Evolutionary conservation across 30 jellyfish, hydroid and myxozoan genomes (phyloP).

Genomic region (Phacellophora camtschatica): DNA sequence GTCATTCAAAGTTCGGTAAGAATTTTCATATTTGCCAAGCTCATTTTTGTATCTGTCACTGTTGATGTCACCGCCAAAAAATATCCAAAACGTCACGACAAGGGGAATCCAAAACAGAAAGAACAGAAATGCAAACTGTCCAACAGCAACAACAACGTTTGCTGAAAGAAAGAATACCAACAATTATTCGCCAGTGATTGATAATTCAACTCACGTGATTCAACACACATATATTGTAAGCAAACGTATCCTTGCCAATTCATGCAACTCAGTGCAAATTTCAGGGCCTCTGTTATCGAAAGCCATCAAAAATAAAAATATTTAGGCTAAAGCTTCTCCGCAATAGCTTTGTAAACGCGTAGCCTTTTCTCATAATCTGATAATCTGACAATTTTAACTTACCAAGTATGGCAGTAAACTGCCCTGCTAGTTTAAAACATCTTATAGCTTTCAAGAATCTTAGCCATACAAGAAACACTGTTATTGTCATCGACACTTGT

Average conservation of each 20-base stretch:
- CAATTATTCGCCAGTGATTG: not conserved
- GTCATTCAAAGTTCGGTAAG: constrained; percentile 32
- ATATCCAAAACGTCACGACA: constrained; percentile 44
- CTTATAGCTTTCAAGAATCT: constrained; percentile 44
- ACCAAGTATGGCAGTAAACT: constrained; percentile 41
- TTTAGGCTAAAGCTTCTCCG: too few relatives aligned
- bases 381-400: too few relatives aligned
- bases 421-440: constrained; percentile 17
- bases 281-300: too few relatives aligned
- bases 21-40: not conserved
- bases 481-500: constrained; percentile 9
- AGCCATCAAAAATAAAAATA: too few relatives aligned
- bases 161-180: not conserved
- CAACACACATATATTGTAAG: too few relatives aligned
- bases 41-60: not conserved
- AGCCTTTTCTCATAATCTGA: too few relatives aligned
- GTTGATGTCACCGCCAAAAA: constrained; percentile 59
- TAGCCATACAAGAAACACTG: constrained; percentile 11
- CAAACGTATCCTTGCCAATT: too few relatives aligned
- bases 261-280: too few relatives aligned
- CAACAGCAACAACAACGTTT: constrained; percentile 11
- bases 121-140: constrained; percentile 59
- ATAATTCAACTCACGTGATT: not conserved
- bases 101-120: constrained; percentile 39
- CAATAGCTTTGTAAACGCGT: too few relatives aligned